Evolutionary conservation across 2,113 vertebrate species (phyloP), one percentile per base, ranked within the genome.

Genomic region (Hypanus sabinus): DNA sequence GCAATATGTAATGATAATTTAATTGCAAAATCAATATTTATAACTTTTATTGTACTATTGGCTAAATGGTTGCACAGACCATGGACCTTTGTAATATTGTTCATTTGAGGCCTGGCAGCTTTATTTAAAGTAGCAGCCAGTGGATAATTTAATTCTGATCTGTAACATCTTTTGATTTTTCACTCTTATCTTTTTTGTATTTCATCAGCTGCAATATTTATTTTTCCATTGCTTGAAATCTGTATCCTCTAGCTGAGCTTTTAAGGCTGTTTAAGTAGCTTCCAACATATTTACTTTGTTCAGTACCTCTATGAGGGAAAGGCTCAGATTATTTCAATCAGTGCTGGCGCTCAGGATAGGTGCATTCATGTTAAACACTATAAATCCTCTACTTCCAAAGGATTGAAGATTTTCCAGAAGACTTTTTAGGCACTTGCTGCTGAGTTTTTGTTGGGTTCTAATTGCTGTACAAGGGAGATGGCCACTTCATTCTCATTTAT

Each of bases 1-100:
- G 6, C 10, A 16, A 62, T 5, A 88, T n/a, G 12, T 62, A 62
- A 76, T 27, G 36, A 93, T 55, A 46, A 55, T 93, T 16, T 38
- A 93, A 93, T 93, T 70, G 65, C 22, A 93, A 30, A 38, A 71
- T 93, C 27, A 71, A 55, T 33, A 93, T 93, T 93, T 93, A 57
- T 87, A 22, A 85, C 27, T 30, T 87, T 27, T 60, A 87, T 87
- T 87, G 83, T 24, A 87, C 57, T 87, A 30, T 87, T 87, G 83
- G 30, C 55, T 87, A 5, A 30, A 60, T 87, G 27, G 18, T 70
- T 70, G 24, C 83, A 87, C 55, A 4, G 55, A 60, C 57, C 55
- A 87, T 60, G 55, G 46, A 20, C 30, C 83, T 87, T 87, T 87
- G 83, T 87, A 57, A 87, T 11, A 30, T 30, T 60, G 55, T 65